Evolutionary conservation across 2,113 vertebrate species (phyloP).

Genomic region (Amblyornis subalaris): DNA sequence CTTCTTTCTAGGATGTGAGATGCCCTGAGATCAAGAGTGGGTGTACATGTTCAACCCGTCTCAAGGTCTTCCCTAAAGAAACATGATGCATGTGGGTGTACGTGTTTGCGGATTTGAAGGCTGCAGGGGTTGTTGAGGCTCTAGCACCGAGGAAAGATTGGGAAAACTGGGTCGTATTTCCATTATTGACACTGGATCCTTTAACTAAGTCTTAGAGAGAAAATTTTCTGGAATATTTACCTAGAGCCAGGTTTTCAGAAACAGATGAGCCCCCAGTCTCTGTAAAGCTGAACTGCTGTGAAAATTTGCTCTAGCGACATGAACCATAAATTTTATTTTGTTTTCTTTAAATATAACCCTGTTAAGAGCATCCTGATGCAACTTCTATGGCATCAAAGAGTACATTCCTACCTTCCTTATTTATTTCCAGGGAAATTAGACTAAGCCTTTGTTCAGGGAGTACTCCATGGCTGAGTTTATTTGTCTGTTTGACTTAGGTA

Average conservation of each 20-base stretch:
- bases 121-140: not conserved
- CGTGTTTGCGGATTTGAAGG: not conserved
- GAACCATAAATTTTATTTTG: fast-evolving
- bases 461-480: not conserved
- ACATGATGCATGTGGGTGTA: fast-evolving
- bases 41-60: not conserved
- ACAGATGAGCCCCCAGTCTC: not conserved
- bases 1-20: not conserved
- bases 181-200: not conserved
- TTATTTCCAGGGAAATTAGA: not conserved
- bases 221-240: not conserved
- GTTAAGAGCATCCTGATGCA: not conserved
- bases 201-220: not conserved
- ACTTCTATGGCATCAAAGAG: not conserved
- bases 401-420: not conserved
- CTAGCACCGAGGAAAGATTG: not conserved
- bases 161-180: not conserved
- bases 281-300: not conserved
- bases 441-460: not conserved
- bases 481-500: not conserved
- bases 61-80: not conserved
- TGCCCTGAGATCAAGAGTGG: not conserved
- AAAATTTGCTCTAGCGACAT: not conserved
- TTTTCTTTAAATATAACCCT: not conserved
- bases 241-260: not conserved